Evolutionary conservation across 2,888 invertebrate species (phyloP), one percentile per base, ranked within the genome.

Genomic region (Nephrotoma guestfalica): DNA sequence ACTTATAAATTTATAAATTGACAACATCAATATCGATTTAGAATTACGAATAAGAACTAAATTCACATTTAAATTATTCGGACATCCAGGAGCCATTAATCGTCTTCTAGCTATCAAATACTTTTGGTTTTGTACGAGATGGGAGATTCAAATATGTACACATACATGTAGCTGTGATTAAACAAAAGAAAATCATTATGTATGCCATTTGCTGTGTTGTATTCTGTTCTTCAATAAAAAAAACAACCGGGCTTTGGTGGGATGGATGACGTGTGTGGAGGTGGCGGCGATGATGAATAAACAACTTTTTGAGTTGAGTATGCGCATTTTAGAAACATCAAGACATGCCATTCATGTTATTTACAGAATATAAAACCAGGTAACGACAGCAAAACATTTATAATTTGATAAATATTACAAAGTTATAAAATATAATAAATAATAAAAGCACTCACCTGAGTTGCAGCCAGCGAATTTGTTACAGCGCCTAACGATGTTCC

Each of bases 391-490:
- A 86, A 87, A 18, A 3, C 15, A 9, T 15, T 51, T 51, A 41
- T 40, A n/a, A n/a, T n/a, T n/a, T 3, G 9, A 83, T 83, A 18
- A 83, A 83, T 83, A 15, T 18, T 83, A 18, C 30, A 43, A 9
- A 86, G 45, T 41, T 18, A 41, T 45, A 51, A 51, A 51, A 51
- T 51, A 51, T 51, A 7, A 4, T 71, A 30, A 71, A 71, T 42
- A 85, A 71, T 43, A 13, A 86, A 41, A 87, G 87, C 57, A 87
- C 86, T 87, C 88, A 89, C 89, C 88, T 90, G 88, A 40, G 92
- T 91, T 43, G 93, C 90, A 30, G 92, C 88, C 90, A 91, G 88
- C 89, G 91, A 88, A 90, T 91, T 87, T 91, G 91, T 87, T 90
- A 87, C 87, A 43, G 43, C 85, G 11, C 41, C 18, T 18, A 43